Percentiles rank a stretch among this genome's conserved stretches.
phyloP scores from a whole-genome alignment of 2,113 vertebrate genomes.

The Nipponia nippon region DNA sequence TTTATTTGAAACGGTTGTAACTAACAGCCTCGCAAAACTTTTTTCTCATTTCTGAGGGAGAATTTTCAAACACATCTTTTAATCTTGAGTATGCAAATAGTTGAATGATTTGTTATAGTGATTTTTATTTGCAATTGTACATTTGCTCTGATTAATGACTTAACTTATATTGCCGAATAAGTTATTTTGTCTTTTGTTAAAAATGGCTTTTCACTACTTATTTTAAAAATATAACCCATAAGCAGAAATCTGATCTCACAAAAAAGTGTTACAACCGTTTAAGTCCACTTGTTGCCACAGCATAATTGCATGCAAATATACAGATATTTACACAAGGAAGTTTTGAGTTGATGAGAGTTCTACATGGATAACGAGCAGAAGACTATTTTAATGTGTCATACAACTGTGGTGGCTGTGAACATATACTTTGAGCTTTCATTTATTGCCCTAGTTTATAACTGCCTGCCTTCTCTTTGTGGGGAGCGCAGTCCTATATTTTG shows the following conservation, averaged over 20 bases:
- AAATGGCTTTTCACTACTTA: not conserved
- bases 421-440: not conserved
- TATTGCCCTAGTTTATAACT: not conserved
- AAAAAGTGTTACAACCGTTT: not conserved
- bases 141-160: not conserved
- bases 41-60: not conserved
- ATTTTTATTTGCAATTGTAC: not conserved
- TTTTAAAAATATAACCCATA: not conserved
- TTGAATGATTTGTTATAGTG: not conserved
- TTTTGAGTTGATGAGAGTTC: not conserved
- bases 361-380: not conserved
- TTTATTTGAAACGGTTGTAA: not conserved
- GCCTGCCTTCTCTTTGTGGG: not conserved
- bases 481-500: not conserved
- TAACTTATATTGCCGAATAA: not conserved
- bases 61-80: not conserved
- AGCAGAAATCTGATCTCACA: not conserved
- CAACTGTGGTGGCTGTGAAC: fast-evolving
- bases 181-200: not conserved
- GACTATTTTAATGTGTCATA: not conserved
- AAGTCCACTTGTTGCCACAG: not conserved
- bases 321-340: not conserved
- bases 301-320: not conserved
- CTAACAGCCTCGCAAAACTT: not conserved
- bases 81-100: not conserved